Evolutionary conservation across 2,113 vertebrate species (phyloP), one percentile per base, ranked within the genome.

Genomic region (Morone chrysops): DNA sequence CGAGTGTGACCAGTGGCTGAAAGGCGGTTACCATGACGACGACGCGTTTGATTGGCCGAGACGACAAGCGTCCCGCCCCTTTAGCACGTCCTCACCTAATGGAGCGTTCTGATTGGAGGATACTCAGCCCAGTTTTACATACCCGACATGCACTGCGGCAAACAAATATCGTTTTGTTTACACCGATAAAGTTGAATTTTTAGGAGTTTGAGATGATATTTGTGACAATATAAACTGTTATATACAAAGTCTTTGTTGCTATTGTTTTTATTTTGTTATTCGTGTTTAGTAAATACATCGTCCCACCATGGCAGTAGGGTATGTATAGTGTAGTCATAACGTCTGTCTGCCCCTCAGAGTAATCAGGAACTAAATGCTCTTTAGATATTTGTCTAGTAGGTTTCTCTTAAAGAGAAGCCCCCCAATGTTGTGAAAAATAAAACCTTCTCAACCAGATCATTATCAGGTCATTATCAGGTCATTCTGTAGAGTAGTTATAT

Each of bases 361-460:
- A 1, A 16, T 16, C 14, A 50, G 85, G 85, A 86, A 92, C 43
- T 75, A 67, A 31, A 87, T 87, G 93, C 93, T 93, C 94, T 95
- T 94, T 93, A 89, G 87, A 83, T 88, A 94, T 93, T 95, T 95
- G n/a, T 95, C 93, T 0, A 95, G 94, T 0, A 95, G 95, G 93
- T 67, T 90, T 93, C 61, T 94, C 87, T 36, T 89, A 80, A 86
- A 16, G 85, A 88, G 89, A 93, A 95, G 84, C 93, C 94, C 92
- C 0, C 2, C 0, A 0, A 0, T 75, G 72, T 70, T 0, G 0
- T 31, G 31, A 31, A 47, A 68, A n/a, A 2, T 7, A 0, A 56
- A 54, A 8, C 1, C 50, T 13, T 11, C 25, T 25, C 25, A 47
- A 11, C 10, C 2, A 1, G 8, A 9, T 10, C 5, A 3, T 3